These are phyloP conservation scores for Andrena chrysosceles DNA, from an alignment of 2,888 invertebrate species.

Conservation along the genomic window DNA sequence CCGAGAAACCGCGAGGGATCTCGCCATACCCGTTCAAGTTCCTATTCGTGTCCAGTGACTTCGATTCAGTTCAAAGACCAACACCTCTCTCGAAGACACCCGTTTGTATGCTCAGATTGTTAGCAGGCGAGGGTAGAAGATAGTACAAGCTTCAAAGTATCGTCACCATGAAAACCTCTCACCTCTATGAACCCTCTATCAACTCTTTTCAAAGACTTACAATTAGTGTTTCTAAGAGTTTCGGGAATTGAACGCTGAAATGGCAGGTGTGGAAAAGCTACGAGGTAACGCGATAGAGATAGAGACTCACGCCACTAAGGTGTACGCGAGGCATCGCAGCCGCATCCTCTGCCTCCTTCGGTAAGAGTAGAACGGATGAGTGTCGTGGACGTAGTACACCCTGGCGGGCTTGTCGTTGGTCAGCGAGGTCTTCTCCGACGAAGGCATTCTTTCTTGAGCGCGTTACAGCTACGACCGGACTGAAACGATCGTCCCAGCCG, in stretches of 20 bases:
- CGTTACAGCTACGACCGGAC: slow-evolving; percentile 38
- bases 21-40: background rate
- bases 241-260: too few species aligned
- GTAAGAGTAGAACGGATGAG: slow-evolving; percentile 69
- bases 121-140: too few species aligned
- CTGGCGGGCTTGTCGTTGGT: slow-evolving; percentile 51
- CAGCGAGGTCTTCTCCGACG: slow-evolving; percentile 72
- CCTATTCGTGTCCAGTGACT: background rate
- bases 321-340: slow-evolving; percentile 70
- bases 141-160: too few species aligned
- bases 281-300: background rate
- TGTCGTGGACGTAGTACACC: slow-evolving; percentile 68
- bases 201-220: too few species aligned
- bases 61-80: background rate
- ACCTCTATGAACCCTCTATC: too few species aligned
- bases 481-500: slow-evolving; percentile 44
- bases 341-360: slow-evolving; percentile 67
- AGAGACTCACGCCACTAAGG: slow-evolving; percentile 71
- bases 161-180: too few species aligned
- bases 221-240: too few species aligned
- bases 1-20: slow-evolving; percentile 41
- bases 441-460: slow-evolving; percentile 58
- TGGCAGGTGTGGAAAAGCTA: background rate
- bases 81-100: too few species aligned
- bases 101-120: too few species aligned